Evolutionary conservation across 2,113 vertebrate genomes (phyloP), one percentile per base, ranked within the genome.

Genomic region (Tursiops truncatus): DNA sequence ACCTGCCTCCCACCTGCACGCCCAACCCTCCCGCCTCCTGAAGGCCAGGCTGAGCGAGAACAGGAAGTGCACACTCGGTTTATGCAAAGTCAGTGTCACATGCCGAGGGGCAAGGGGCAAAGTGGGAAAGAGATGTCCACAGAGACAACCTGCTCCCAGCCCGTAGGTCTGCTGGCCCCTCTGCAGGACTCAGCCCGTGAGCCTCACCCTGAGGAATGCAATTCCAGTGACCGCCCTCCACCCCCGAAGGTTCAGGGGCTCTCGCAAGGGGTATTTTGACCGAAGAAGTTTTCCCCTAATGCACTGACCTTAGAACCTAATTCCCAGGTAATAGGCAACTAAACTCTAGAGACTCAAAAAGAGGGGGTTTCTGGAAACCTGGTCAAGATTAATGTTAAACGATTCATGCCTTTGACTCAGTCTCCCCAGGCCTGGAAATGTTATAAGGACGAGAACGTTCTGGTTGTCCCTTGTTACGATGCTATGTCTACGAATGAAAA

Each of bases 101-200:
- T 1, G 25, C 38, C 20, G 2, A 26, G 10, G 3, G 25, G n/a
- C 6, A 60, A 65, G 53, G 73, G 44, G 41, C 56, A 68, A 25
- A 18, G 9, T 12, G 13, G 31, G 13, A 26, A 26, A 81, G 44
- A 38, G 84, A 82, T 3, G 23, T 13, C 28, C 80, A 36, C 70
- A 85, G 5, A 12, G 31, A 38, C 50, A 23, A 36, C 5, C 12
- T 56, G 87, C 79, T 44, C 41, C 47, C 21, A 31, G 60, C 18
- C 88, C 63, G 15, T 2, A 21, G n/a, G 33, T 38, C 41, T 21
- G 5, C 63, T 9, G 41, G 4, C 8, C 81, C 38, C 23, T 23
- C 65, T 6, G 1, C 0, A 17, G 50, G 80, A 58, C 36, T 23
- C 0, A 1, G 68, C 21, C 17, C 12, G 20, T 6, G 25, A 84